Base-by-base conservation (phyloP, 2,888 invertebrate species). In the Pammene aurita region DNA sequence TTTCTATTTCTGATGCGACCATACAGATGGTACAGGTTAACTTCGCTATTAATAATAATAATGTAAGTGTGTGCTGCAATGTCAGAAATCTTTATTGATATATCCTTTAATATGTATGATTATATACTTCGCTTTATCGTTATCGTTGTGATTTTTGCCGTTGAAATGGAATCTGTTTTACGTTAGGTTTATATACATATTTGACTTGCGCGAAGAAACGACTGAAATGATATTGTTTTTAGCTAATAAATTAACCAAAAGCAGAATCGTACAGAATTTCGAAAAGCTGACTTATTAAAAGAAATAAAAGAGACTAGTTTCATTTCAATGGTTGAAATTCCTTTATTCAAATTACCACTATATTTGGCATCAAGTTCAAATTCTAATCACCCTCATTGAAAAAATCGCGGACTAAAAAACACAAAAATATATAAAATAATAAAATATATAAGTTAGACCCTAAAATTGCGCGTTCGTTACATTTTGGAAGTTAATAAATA, bases 1-100 rank as follows among this genome's bases (percentile, higher is more conserved):
- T 81, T 88, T 87, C 83, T 87, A 82, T 83, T 84, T 81, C 83
- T 85, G 82, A 86, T 85, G 84, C 83, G 76, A 85, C 81, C 81
- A 78, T 75, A 75, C 77, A 77, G 82, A 76, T 81, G 84, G 80
- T 83, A 78, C 77, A 77, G 77, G 71, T 76, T 76, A 73, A 71
- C 44, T 60, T 65, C 48, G 69, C 58, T 66, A 55, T 66, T 66
- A 61, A 77, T 79, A 81, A 77, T 79, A 81, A 81, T 81, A 80
- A 82, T 82, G 72, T 85, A 84, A 83, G 79, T 84, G 86, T 88
- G 88, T 89, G 89, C 86, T 89, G 89, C 86, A 85, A 79, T 83
- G 83, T 83, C 79, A 62, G 83, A 87, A 87, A 84, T 88, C 84
- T 84, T 85, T 83, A 81, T 82, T 84, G 85, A 85, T 86, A 81